phyloP scores from a whole-genome alignment of 2,797 vertebrate species.

The Telmatherina bonti region DNA sequence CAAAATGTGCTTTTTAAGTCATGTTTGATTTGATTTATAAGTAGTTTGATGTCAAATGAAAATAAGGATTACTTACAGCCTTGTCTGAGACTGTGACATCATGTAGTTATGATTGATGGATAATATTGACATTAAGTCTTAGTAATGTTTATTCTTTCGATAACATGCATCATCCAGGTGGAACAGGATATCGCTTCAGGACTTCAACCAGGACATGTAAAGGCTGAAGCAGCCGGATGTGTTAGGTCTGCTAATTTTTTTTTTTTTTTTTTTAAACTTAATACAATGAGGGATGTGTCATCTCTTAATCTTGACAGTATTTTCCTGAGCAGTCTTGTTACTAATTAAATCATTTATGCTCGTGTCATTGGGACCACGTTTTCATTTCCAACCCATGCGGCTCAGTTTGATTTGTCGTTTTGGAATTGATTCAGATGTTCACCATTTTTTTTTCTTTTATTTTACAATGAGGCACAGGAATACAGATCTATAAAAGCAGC shows the following conservation, averaged over 20 bases:
- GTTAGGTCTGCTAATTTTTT: background rate
- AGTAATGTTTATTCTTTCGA: background rate
- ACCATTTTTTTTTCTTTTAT: too few species aligned
- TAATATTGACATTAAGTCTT: background rate
- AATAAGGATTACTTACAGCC: background rate
- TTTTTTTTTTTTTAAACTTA: too few species aligned
- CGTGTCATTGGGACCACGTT: background rate
- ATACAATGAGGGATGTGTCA: background rate
- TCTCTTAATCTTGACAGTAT: background rate
- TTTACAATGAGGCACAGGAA: background rate
- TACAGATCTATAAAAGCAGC: background rate
- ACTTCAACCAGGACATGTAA: background rate
- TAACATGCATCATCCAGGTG: background rate
- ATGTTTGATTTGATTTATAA: background rate
- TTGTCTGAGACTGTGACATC: background rate
- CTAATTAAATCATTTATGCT: background rate
- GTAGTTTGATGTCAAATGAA: background rate
- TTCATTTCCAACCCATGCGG: background rate
- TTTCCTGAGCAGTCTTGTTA: background rate
- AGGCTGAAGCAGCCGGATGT: background rate
- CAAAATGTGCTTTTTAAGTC: too few species aligned
- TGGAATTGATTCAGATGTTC: too few species aligned
- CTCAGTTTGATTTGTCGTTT: too few species aligned
- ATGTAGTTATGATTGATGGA: background rate
- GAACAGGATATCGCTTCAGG: background rate